phyloP scores from a whole-genome alignment of 2,113 vertebrate genomes.

The Myotis lucifugus region DNA sequence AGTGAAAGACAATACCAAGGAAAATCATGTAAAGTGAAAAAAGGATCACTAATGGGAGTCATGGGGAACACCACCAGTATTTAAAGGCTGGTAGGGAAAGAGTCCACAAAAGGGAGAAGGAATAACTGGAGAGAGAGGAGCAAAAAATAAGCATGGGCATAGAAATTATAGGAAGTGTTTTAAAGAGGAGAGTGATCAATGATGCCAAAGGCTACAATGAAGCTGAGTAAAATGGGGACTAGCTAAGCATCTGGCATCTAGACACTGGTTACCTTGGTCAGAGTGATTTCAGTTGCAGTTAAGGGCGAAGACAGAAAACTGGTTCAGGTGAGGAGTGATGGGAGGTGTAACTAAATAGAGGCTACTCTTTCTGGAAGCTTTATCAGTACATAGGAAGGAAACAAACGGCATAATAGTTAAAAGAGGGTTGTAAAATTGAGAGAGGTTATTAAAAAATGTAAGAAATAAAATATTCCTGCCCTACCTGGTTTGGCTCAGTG shows the following conservation, averaged over 20 bases:
- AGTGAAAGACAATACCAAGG: background rate
- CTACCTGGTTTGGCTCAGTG: no score
- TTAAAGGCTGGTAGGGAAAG: background rate
- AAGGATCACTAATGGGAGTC: background rate
- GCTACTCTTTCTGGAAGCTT: background rate
- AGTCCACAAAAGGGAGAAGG: background rate
- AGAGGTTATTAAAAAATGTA: background rate
- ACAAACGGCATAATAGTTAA: background rate
- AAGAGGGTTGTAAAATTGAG: background rate
- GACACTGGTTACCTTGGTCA: background rate
- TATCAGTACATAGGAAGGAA: background rate
- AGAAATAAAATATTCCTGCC: background rate
- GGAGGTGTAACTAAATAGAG: background rate
- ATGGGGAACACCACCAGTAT: background rate
- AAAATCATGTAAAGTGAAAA: background rate
- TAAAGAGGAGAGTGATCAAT: background rate
- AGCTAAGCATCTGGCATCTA: background rate
- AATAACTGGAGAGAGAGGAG: background rate
- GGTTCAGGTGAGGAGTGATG: background rate
- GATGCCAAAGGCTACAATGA: background rate
- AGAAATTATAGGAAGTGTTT: background rate
- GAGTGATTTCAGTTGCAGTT: background rate
- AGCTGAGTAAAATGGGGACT: background rate
- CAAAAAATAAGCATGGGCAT: background rate
- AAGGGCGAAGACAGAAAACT: background rate